Evolutionary conservation across 2,797 vertebrate genomes (phyloP).

Genomic region (Pangasius macronema): DNA sequence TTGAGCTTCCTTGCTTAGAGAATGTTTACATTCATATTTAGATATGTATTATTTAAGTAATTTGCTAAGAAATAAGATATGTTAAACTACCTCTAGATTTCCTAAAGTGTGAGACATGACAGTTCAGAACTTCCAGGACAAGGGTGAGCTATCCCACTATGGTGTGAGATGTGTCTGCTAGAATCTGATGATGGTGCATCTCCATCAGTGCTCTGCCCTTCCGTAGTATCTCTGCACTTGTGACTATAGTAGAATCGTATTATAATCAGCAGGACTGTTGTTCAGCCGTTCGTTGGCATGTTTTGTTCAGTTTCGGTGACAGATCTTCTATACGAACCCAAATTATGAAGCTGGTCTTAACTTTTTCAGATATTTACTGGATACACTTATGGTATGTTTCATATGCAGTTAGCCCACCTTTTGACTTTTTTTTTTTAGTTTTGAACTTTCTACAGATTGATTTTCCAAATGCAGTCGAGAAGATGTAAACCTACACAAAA

Average conservation of each 20-base stretch:
- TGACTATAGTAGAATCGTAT: neutral
- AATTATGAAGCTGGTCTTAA: neutral
- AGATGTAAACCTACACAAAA: neutral
- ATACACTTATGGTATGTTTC: neutral
- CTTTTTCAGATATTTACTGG: neutral
- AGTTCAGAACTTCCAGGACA: neutral
- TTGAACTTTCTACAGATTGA: neutral
- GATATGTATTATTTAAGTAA: neutral
- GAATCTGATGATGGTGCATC: neutral
- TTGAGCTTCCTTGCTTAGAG: conserved; percentile 2
- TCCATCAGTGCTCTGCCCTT: neutral
- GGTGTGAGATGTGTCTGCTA: neutral
- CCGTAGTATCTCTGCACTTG: neutral
- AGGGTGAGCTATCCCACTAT: neutral
- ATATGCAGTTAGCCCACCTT: neutral
- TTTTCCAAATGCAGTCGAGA: conserved; percentile 2
- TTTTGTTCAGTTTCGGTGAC: neutral
- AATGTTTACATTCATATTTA: conserved; percentile 22
- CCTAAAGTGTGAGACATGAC: conserved; percentile 1
- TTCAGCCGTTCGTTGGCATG: neutral
- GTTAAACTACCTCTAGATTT: conserved; percentile 37
- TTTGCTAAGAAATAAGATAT: conserved; percentile 1
- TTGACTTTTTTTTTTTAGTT: neutral
- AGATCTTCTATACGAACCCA: neutral
- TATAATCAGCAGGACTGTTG: neutral